These are phyloP conservation scores for Oryzias celebensis DNA, from an alignment of 2,113 vertebrate genomes.

Conservation along the genomic window DNA sequence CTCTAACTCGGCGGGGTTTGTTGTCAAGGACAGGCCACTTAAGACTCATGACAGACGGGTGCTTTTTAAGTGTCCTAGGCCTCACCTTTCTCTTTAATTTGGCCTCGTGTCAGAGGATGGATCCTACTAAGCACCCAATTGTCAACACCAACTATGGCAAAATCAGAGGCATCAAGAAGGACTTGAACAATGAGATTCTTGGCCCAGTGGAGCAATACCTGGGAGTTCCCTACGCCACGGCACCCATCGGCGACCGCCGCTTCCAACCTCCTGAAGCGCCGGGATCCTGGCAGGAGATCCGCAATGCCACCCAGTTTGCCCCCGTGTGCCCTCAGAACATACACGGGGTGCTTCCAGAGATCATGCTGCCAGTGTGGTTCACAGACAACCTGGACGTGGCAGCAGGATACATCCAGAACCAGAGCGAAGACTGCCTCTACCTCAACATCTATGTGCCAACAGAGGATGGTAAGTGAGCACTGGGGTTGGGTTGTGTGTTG, in stretches of 20 bases:
- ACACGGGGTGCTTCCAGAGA: constrained; percentile 88
- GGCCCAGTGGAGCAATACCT: constrained; percentile 90
- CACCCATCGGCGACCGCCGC: constrained; percentile 86
- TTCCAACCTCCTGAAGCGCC: constrained; percentile 90
- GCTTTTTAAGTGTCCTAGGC: constrained; percentile 69
- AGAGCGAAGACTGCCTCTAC: constrained; percentile 94
- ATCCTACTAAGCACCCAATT: constrained; percentile 80
- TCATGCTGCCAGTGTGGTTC: constrained; percentile 95
- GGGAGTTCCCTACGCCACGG: constrained; percentile 89
- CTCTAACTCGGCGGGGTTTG: constrained; percentile 31
- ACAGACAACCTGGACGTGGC: constrained; percentile 90
- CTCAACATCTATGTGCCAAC: constrained; percentile 93
- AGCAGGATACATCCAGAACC: constrained; percentile 89
- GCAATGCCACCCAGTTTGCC: constrained; percentile 89
- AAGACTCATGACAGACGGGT: constrained; percentile 58
- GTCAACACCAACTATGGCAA: constrained; percentile 89
- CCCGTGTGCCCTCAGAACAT: constrained; percentile 91
- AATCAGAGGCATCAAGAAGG: constrained; percentile 85
- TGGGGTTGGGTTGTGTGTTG: constrained; percentile 5
- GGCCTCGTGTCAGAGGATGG: constrained; percentile 77
- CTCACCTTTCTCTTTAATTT: constrained; percentile 75
- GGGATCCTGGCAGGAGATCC: constrained; percentile 88
- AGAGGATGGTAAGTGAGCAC: constrained; percentile 86
- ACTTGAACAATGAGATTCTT: constrained; percentile 91
- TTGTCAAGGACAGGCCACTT: constrained; percentile 35